Percentiles rank a stretch among this genome's conserved stretches.
Evolutionary conservation across 2,113 vertebrate genomes (phyloP).

Genomic region (Cercocebus atys): DNA sequence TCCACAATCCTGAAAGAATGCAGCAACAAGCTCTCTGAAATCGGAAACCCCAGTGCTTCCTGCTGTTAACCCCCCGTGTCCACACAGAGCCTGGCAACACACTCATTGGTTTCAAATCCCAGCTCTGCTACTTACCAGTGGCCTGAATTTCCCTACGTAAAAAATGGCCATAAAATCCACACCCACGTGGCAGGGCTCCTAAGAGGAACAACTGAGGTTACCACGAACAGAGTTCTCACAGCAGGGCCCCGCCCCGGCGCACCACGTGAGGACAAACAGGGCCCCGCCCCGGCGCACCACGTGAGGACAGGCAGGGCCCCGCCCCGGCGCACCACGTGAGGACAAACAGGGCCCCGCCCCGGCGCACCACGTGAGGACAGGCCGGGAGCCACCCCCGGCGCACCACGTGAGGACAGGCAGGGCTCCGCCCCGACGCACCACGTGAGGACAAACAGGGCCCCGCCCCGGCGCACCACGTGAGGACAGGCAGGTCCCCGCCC

Average conservation of each 20-base stretch:
- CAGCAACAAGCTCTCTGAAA: accelerated
- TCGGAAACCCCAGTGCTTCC: accelerated
- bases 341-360: accelerated
- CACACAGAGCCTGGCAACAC: accelerated
- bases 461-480: too few species aligned
- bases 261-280: accelerated
- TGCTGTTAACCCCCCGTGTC: accelerated
- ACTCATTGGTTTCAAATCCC: background rate
- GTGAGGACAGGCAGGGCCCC: accelerated
- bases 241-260: accelerated
- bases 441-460: too few species aligned
- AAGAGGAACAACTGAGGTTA: accelerated
- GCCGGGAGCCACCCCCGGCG: too few species aligned
- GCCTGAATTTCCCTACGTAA: background rate
- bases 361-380: too few species aligned
- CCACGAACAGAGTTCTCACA: accelerated
- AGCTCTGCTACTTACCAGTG: accelerated
- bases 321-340: too few species aligned
- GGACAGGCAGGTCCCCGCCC: accelerated
- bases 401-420: too few species aligned
- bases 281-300: too few species aligned
- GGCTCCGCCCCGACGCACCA: too few species aligned
- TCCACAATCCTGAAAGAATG: accelerated
- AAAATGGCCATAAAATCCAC: background rate
- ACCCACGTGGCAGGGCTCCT: accelerated